phyloP scores from a whole-genome alignment of 2,113 vertebrate species.

The Ailuropoda melanoleuca region DNA sequence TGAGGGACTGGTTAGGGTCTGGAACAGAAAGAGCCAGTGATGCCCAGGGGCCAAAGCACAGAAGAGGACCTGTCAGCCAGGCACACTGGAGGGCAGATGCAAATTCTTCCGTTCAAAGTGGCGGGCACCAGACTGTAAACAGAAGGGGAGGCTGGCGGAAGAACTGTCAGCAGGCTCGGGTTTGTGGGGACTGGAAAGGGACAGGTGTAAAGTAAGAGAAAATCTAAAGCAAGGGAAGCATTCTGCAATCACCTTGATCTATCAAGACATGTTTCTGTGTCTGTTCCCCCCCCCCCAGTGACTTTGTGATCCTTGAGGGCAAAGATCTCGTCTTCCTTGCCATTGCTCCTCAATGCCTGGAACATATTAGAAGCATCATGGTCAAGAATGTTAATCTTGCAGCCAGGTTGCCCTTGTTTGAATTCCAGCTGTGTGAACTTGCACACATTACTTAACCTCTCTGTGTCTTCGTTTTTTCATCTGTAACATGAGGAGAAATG shows the following conservation, averaged over 20 bases:
- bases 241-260: neutral
- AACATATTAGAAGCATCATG: neutral
- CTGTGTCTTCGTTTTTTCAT: neutral
- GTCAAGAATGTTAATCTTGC: neutral
- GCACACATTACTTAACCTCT: neutral
- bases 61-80: neutral
- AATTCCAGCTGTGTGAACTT: neutral
- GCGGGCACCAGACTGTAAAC: neutral
- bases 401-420: neutral
- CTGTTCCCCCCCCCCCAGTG: neutral
- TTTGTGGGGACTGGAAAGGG: neutral
- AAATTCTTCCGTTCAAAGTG: neutral
- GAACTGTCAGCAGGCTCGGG: neutral
- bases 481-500: neutral
- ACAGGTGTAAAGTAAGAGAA: neutral
- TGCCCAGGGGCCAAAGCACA: neutral
- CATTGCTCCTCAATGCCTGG: neutral
- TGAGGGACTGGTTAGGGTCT: neutral
- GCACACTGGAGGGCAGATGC: neutral
- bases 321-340: neutral
- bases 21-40: neutral
- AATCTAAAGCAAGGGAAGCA: neutral
- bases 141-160: neutral
- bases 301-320: neutral
- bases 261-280: neutral